These are phyloP conservation scores for Thereva unica DNA, from an alignment of 2,888 invertebrate species.

Conservation along the genomic window DNA sequence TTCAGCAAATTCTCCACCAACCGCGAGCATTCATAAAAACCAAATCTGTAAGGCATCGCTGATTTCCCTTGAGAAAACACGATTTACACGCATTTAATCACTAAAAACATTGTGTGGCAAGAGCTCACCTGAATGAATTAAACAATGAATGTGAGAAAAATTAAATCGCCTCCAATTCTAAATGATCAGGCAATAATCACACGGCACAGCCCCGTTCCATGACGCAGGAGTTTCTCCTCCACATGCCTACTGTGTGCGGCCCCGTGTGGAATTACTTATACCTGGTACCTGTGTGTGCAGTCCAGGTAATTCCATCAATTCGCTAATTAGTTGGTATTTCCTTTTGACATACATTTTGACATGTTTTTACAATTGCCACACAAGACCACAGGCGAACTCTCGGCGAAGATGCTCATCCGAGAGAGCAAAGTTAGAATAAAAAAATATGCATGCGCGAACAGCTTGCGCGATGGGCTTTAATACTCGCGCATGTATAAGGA, in stretches of 20 bases:
- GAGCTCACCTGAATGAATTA: neutral
- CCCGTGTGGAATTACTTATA: too few relatives aligned
- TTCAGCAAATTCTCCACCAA: too few relatives aligned
- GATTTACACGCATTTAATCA: neutral
- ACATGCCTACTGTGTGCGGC: too few relatives aligned
- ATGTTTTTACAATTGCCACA: slow-evolving; percentile 36
- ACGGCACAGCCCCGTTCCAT: neutral
- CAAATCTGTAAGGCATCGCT: too few relatives aligned
- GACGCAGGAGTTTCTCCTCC: too few relatives aligned
- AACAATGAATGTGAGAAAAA: slow-evolving; percentile 16
- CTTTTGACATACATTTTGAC: slow-evolving; percentile 41
- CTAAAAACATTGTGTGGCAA: too few relatives aligned
- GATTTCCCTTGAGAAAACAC: too few relatives aligned
- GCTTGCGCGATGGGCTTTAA: slow-evolving; percentile 5
- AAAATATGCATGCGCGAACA: slow-evolving; percentile 22
- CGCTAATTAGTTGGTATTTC: slow-evolving; percentile 42
- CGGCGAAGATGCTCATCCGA: neutral
- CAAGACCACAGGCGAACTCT: slow-evolving; percentile 21
- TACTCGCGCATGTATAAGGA: neutral
- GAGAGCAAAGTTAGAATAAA: neutral
- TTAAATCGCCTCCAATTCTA: slow-evolving; percentile 15
- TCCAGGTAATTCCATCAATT: slow-evolving; percentile 38
- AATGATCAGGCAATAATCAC: slow-evolving; percentile 19
- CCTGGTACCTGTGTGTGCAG: neutral
- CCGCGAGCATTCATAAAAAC: too few relatives aligned